Evolutionary conservation across 2,888 invertebrate genomes (phyloP).

Genomic region (Calameuta filiformis): DNA sequence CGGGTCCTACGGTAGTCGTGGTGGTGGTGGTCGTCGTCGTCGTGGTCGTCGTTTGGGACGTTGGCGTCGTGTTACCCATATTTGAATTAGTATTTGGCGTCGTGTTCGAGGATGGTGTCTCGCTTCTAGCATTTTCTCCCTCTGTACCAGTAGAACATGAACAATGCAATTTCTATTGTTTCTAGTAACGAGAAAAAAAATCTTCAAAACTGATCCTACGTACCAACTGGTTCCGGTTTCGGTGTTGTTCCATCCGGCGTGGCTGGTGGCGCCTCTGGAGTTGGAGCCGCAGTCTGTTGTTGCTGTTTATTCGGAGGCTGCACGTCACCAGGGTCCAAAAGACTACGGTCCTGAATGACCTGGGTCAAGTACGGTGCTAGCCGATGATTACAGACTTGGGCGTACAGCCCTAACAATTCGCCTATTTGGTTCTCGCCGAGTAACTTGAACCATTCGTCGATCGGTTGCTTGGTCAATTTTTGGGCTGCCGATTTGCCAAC

Average conservation of each 20-base stretch:
- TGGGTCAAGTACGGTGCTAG: slow-evolving; percentile 81
- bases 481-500: slow-evolving; percentile 77
- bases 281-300: slow-evolving; percentile 69
- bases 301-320: slow-evolving; percentile 50
- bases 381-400: slow-evolving; percentile 82
- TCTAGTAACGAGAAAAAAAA: neutral
- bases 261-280: slow-evolving; percentile 62
- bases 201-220: slow-evolving; percentile 12
- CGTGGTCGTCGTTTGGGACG: slow-evolving; percentile 47
- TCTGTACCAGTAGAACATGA: slow-evolving; percentile 31
- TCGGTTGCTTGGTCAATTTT: slow-evolving; percentile 73
- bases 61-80: slow-evolving; percentile 36
- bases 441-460: slow-evolving; percentile 91
- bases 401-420: slow-evolving; percentile 88
- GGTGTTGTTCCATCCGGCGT: slow-evolving; percentile 61
- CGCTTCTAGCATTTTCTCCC: slow-evolving; percentile 54
- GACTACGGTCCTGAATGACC: slow-evolving; percentile 79
- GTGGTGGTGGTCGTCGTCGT: slow-evolving; percentile 65
- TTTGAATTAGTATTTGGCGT: slow-evolving; percentile 54
- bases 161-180: neutral
- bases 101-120: slow-evolving; percentile 53
- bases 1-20: slow-evolving; percentile 66
- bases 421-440: slow-evolving; percentile 85
- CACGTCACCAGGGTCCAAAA: slow-evolving; percentile 75
- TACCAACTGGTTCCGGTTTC: slow-evolving; percentile 58